Evolutionary conservation across 2,797 vertebrate genomes (phyloP), one percentile per base, ranked within the genome.

Genomic region (Chaenodraco wilsoni): DNA sequence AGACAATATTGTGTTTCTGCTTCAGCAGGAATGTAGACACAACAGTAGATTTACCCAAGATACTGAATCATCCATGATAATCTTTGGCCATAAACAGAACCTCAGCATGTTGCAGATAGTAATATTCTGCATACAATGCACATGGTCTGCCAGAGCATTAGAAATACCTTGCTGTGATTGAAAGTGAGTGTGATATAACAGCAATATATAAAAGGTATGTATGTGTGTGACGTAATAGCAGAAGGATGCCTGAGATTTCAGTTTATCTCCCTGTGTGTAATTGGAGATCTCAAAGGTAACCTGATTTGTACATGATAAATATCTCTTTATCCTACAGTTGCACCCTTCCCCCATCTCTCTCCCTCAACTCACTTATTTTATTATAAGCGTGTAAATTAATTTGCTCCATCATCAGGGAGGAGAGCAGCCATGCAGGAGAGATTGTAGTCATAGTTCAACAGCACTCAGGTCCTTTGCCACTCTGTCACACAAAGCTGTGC

Each of bases 321-420:
- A 17, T 69, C n/a, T 74, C 37, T n/a, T 62, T 75, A 33, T 63
- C 43, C 48, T 43, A 37, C 27, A 27, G 60, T 37, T 62, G 61
- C 31, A 2, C 7, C 16, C 19, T 9, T 15, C 43, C 2, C 13
- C 40, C 40, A 41, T 43, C 40, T 51, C 52, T 15, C 44, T 33
- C 40, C 40, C 71, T 59, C 67, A 12, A 48, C 17, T 56, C 56
- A 19, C 49, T 67, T 72, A 40, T 81, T 89, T 82, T 67, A 84
- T 92, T 83, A 85, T 82, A 75, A 77, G 69, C 52, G 64, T 85
- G 75, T 85, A 84, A 90, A 92, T 93, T 85, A 60, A 91, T 93
- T 92, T 91, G 78, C 69, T 81, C 88, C 66, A 80, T 89, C 67
- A 44, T 89, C 87, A 90, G 86, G 72, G 79, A 85, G 85, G 82